Conservation (phyloP, 2,797 vertebrate genomes). For the Acrossocheilus fasciatus region DNA sequence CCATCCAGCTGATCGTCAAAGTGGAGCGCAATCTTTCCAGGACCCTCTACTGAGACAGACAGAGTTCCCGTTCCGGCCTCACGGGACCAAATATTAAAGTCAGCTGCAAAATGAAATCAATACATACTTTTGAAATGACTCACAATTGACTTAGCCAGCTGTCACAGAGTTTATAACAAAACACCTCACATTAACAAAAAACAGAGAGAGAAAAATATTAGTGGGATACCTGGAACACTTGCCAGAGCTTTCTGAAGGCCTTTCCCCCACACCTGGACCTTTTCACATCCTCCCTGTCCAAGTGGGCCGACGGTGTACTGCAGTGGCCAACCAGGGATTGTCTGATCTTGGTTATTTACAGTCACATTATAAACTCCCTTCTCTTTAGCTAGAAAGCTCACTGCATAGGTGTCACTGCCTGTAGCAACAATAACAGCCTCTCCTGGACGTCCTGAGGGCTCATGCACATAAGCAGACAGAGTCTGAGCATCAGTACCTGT, state of each 20-base stretch:
- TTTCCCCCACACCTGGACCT: constrained; percentile 78
- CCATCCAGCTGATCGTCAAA: constrained; percentile 83
- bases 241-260: constrained; percentile 78
- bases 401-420: constrained; percentile 74
- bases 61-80: constrained; percentile 82
- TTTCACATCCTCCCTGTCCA: constrained; percentile 80
- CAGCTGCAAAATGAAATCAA: constrained; percentile 66
- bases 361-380: constrained; percentile 79
- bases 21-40: constrained; percentile 81
- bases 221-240: constrained; percentile 75
- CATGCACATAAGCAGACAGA: constrained; percentile 79
- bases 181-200: not conserved
- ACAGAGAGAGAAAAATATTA: not conserved
- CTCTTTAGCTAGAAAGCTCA: constrained; percentile 78
- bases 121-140: not conserved
- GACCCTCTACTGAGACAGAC: constrained; percentile 81
- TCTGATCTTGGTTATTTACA: constrained; percentile 79
- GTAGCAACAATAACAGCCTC: constrained; percentile 75
- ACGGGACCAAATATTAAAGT: constrained; percentile 84
- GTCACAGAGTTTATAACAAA: not conserved
- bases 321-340: constrained; percentile 68
- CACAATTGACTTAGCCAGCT: not conserved
- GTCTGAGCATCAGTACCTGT: constrained; percentile 56
- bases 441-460: constrained; percentile 76
- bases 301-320: constrained; percentile 82